Evolutionary conservation across 2,113 vertebrate species (phyloP), one percentile per base, ranked within the genome.

Genomic region (Romanogobio albipinnatus): DNA sequence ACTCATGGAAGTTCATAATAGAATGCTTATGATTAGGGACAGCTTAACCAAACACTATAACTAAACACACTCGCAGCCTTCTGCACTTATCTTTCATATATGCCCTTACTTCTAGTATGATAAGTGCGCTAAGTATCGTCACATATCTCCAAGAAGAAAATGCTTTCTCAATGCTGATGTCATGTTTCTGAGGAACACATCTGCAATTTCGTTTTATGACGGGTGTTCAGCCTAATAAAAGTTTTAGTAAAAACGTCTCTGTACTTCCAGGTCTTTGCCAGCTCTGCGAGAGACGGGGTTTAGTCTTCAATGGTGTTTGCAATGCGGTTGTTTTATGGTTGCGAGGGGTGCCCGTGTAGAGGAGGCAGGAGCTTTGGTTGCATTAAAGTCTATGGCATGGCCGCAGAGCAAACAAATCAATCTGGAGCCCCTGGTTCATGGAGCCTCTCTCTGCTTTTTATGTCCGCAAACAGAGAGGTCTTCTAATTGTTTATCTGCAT

Each of bases 291-390:
- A 68, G 15, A 49, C 62, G 2, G 81, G 53, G 33, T 47, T 79
- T 58, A 61, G 43, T 74, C 73, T n/a, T 62, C 89, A 86, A 77
- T 88, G 81, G 80, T 93, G 92, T 94, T 94, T 95, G 92, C 89
- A 80, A 85, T 91, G 89, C 24, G 79, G 90, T 85, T 93, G 90
- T 93, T 94, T 93, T 93, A 91, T 89, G 90, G 88, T 82, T 82
- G 89, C 91, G 91, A 93, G 22, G 92, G 92, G 92, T 93, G 93
- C 91, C 91, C 86, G 70, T 90, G 92, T 92, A 92, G 88, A 94
- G 92, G 92, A 93, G 90, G 93, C 91, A 93, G 53, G 89, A 86
- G 89, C 87, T 86, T 93, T 95, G 92, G 91, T 91, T 94, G 93
- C 92, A 82, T 90, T 90, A 89, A 90, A 92, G 83, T 90, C 92